Conservation (phyloP, 2,888 invertebrate species). For the Dexiosoma caninum region DNA sequence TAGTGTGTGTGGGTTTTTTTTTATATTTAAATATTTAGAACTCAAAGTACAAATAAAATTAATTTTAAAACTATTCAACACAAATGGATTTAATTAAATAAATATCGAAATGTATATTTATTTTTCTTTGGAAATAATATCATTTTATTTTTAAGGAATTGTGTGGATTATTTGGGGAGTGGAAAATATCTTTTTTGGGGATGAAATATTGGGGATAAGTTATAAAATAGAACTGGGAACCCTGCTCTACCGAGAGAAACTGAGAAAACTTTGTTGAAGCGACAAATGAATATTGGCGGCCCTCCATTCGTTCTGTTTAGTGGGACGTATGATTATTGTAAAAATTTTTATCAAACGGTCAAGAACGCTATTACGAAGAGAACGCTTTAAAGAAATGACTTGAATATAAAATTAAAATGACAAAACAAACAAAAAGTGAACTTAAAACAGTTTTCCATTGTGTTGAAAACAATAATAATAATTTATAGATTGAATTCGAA, state of each 20-base stretch:
- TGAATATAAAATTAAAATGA: constrained; percentile 18
- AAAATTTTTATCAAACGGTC: constrained; percentile 77
- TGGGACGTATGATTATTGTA: constrained; percentile 69
- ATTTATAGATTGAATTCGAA: constrained; percentile 40
- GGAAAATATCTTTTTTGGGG: too few relatives aligned
- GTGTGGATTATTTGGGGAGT: too few relatives aligned
- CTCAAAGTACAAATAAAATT: too few relatives aligned
- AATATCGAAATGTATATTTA: too few relatives aligned
- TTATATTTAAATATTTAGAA: too few relatives aligned
- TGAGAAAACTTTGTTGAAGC: constrained; percentile 16
- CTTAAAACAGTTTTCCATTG: constrained; percentile 14
- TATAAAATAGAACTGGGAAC: too few relatives aligned
- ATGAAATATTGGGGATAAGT: too few relatives aligned
- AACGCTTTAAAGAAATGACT: constrained; percentile 38
- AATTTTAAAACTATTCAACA: too few relatives aligned
- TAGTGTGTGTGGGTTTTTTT: too few relatives aligned
- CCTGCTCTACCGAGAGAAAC: constrained; percentile 8
- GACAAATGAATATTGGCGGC: constrained; percentile 50
- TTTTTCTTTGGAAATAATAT: too few relatives aligned
- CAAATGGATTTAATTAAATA: too few relatives aligned
- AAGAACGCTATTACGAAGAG: constrained; percentile 72
- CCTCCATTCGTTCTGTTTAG: constrained; percentile 38
- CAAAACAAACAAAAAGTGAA: constrained; percentile 23
- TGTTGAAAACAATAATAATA: constrained; percentile 1
- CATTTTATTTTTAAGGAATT: too few relatives aligned